These are phyloP conservation scores for Glaucidium brasilianum DNA, from an alignment of 2,113 vertebrate genomes.

Conservation along the genomic window DNA sequence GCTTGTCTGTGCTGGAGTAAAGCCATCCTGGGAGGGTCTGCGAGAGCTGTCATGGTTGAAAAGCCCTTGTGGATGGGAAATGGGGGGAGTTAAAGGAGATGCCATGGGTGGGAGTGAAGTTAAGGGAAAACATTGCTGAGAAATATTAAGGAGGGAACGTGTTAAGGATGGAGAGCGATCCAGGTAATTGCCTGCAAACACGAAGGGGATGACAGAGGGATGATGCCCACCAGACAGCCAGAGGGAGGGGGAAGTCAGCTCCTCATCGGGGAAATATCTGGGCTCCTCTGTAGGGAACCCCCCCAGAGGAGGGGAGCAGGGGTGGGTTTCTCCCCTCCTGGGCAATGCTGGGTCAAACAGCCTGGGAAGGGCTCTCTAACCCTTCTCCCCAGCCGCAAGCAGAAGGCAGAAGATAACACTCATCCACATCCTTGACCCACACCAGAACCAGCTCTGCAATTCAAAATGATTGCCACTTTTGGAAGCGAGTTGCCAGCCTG, in stretches of 20 bases:
- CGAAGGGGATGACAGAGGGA: not conserved
- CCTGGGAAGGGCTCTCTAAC: not conserved
- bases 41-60: not conserved
- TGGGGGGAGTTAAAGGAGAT: not conserved
- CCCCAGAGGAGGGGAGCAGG: not conserved
- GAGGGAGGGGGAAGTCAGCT: not conserved
- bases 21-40: not conserved
- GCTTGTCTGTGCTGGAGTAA: not conserved
- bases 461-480: not conserved
- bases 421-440: fast-evolving
- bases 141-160: not conserved
- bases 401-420: not conserved
- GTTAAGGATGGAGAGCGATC: not conserved
- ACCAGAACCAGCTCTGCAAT: not conserved
- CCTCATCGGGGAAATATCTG: fast-evolving
- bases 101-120: not conserved
- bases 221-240: not conserved
- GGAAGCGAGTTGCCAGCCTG: not conserved
- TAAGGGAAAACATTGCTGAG: fast-evolving
- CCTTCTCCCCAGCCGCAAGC: not conserved
- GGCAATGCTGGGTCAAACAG: not conserved
- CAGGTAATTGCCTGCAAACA: not conserved
- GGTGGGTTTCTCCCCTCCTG: not conserved
- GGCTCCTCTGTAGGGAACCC: not conserved
- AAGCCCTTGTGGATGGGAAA: not conserved